phyloP scores from a whole-genome alignment of 2,113 vertebrate genomes.

The Cromileptes altivelis region DNA sequence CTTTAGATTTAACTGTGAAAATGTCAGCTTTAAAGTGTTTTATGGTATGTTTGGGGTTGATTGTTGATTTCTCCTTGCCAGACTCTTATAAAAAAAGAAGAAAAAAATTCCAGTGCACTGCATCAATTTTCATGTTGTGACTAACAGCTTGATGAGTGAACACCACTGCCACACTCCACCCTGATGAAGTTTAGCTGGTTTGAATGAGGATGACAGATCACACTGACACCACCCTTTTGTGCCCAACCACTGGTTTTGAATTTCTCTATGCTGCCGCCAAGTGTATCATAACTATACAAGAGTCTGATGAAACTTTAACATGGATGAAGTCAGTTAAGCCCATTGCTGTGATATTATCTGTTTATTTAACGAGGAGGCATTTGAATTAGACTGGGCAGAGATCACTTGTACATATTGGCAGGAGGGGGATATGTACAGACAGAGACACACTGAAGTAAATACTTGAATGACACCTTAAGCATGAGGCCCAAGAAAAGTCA shows the following conservation, averaged over 20 bases:
- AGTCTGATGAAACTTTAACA: constrained; percentile 3
- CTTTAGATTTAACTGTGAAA: not conserved
- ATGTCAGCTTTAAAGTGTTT: not conserved
- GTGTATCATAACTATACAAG: not conserved
- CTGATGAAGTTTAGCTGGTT: constrained; percentile 23
- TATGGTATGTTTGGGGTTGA: not conserved
- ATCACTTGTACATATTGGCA: not conserved
- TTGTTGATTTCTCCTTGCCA: not conserved
- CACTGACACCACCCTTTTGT: constrained; percentile 22
- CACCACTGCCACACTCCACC: constrained; percentile 22
- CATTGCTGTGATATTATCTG: not conserved
- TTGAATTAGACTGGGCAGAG: not conserved
- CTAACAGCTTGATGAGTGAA: constrained; percentile 6
- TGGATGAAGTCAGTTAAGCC: not conserved
- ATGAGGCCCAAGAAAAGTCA: not conserved
- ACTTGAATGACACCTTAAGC: constrained; percentile 19
- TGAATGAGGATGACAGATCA: constrained; percentile 25
- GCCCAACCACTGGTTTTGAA: constrained; percentile 8
- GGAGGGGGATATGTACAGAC: not conserved
- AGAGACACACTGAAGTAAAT: not conserved
- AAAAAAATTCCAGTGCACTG: not conserved
- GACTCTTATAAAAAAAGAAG: not conserved
- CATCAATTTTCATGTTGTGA: not conserved
- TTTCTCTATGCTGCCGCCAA: constrained; percentile 12
- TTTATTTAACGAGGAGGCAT: not conserved